Evolutionary conservation across 2,113 vertebrate species (phyloP), one percentile per base, ranked within the genome.

Genomic region (Mugil cephalus): DNA sequence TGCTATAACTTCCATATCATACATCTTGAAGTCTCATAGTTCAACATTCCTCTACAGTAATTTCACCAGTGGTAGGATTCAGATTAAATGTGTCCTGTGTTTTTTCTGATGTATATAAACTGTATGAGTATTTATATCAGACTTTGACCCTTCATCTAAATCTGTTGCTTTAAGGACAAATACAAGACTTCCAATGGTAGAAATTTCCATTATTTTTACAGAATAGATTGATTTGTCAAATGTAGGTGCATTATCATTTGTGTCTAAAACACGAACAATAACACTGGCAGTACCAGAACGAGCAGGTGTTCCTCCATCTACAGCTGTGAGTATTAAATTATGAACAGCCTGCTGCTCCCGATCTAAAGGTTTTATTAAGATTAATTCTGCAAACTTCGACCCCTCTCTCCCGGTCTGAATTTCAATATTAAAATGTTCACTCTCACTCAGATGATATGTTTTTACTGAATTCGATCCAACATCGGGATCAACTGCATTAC

Each of bases 21-120:
- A 93, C 35, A 89, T 82, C 39, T 2, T 79, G 17, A 85, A 87
- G 19, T 88, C 80, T 96, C 94, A 74, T 93, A 95, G 69, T 95
- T 94, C 21, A 95, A 55, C 30, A 80, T 51, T 6, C 59, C 74
- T 6, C 85, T 93, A 93, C 90, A 0, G 50, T 94, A 50, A 96
- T 92, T 69, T 94, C 92, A 13, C 95, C 95, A 18, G 76, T 92
- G 6, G 6, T 35, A 35, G 92, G 68, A 67, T 95, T 90, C 14
- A 96, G 67, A 17, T 68, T 46, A 78, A 96, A 95, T 10, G 91
- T 53, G 4, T 82, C 61, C 8, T 69, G 77, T 1, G 89, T 74
- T 36, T 82, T 89, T 8, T 88, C 86, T 30, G 90, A 82, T 0
- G 92, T 89, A 40, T 91, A 86, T 4, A 91, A 86, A 58, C 87